phyloP scores from a whole-genome alignment of 1,140 invertebrate genomes.

The Trachymyrmex septentrionalis region DNA sequence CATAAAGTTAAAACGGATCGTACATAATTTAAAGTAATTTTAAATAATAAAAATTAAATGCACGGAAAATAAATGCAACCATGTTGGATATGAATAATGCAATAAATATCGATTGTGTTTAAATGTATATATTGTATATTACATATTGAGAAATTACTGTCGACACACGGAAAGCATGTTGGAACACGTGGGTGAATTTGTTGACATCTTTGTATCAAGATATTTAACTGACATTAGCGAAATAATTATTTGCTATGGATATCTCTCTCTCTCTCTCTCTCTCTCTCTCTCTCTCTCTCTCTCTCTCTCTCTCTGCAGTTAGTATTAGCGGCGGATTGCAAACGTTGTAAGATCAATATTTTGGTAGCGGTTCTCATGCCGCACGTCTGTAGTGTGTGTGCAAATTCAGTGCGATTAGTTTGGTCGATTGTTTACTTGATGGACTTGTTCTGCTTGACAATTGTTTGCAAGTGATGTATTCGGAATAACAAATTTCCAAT shows the following conservation, averaged over 20 bases:
- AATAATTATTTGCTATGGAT: slow-evolving; percentile 34
- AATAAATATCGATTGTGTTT: slow-evolving; percentile 7
- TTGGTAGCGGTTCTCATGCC: slow-evolving; percentile 59
- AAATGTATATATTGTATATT: background rate
- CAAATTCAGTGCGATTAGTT: slow-evolving; percentile 42
- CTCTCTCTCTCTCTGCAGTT: slow-evolving; percentile 27
- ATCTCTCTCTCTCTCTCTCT: slow-evolving; percentile 25
- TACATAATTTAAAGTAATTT: background rate
- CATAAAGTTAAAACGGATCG: background rate
- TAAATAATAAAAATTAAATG: background rate
- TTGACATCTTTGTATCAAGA: slow-evolving; percentile 49
- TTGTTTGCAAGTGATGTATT: background rate
- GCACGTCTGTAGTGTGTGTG: slow-evolving; percentile 16
- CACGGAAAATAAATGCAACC: background rate
- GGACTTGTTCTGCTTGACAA: slow-evolving; percentile 19
- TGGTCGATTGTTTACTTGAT: slow-evolving; percentile 34
- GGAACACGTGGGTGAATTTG: slow-evolving; percentile 38
- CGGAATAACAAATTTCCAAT: slow-evolving; percentile 30
- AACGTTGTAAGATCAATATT: slow-evolving; percentile 61
- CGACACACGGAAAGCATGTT: background rate
- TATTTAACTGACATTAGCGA: slow-evolving; percentile 44
- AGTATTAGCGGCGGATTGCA: slow-evolving; percentile 50
- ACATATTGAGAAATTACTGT: background rate
- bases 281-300: slow-evolving; percentile 12
- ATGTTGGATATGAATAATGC: slow-evolving; percentile 12